Evolutionary conservation across 2,888 invertebrate genomes (phyloP), one percentile per base, ranked within the genome.

Genomic region (Troides aeacus): DNA sequence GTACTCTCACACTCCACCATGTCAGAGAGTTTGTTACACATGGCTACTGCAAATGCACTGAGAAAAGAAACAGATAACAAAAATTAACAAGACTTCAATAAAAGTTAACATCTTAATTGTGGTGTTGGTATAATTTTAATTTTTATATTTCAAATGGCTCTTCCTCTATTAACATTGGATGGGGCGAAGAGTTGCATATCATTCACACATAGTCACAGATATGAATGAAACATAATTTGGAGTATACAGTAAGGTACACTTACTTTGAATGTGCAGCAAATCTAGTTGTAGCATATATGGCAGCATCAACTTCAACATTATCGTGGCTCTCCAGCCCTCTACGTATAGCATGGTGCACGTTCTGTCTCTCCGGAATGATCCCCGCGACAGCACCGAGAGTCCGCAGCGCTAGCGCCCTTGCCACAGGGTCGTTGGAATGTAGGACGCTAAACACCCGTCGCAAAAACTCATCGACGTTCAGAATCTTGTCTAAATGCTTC

Each of bases 371-470:
- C 0, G 98, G 97, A 75, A 99, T 98, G 42, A 99, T 97, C 24
- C 97, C 96, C 1, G 99, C 98, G 4, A 98, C 96, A 60, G 97
- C 98, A 0, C 98, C 99, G 46, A 99, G 92, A 0, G 98, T 98
- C 74, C 97, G 93, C 15, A 99, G 88, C 0, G 98, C 97, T 15
- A 99, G 90, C 0, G 99, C 97, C 79, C 99, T 94, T 0, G 99
- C 99, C 10, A 99, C 96, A 0, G 99, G 98, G 89, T 99, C 99
- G 85, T 99, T 99, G 10, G 99, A 98, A 87, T 99, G 98, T 77
- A 98, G 96, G 0, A 99, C 99, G 86, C 97, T 97, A 80, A 97
- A 98, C 39, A 99, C 96, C 77, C 98, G 93, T 62, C 97, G 94
- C 6, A 99, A 95, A 73, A 92, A 92, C 87, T 99, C 99, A 79